Evolutionary conservation across 35 echinoderm and acorn worm genomes (phyloP).

Genomic region (Acanthaster planci): DNA sequence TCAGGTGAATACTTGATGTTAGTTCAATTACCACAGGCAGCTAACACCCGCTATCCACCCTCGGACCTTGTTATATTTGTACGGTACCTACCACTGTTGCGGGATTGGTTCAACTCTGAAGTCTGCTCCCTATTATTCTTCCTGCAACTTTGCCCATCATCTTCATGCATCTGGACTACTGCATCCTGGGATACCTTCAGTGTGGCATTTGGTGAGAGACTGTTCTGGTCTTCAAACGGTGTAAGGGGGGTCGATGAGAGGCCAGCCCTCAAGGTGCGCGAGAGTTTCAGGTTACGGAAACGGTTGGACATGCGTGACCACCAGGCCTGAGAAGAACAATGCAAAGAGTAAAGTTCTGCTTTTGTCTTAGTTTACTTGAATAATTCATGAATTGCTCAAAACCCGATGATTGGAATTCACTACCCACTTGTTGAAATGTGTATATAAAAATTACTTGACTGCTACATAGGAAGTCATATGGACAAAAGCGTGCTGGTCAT

Average conservation of each 20-base stretch:
- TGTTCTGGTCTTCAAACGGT: conserved; percentile 74
- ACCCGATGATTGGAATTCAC: no score
- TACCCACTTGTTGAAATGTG: no score
- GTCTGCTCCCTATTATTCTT: conserved; percentile 32
- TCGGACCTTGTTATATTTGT: no score
- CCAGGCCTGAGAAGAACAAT: conserved; percentile 70
- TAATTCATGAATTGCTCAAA: no score
- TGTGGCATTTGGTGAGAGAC: neutral
- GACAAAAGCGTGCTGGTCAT: no score
- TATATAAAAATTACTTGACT: no score
- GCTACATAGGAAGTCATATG: no score
- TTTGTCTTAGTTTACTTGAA: neutral
- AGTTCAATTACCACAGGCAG: no score
- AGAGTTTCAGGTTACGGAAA: conserved; percentile 91
- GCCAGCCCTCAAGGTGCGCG: conserved; percentile 74
- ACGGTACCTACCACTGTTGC: conserved; percentile 36
- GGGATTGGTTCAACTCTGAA: conserved; percentile 42
- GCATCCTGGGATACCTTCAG: conserved; percentile 30
- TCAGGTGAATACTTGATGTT: no score
- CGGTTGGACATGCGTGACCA: conserved; percentile 97
- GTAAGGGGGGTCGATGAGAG: conserved; percentile 69
- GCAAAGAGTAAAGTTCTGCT: no score
- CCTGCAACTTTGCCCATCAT: conserved; percentile 49
- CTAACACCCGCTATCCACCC: no score
- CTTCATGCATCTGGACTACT: neutral